Evolutionary conservation across 2,113 vertebrate genomes (phyloP), one percentile per base, ranked within the genome.

Genomic region (Aramus guarauna): DNA sequence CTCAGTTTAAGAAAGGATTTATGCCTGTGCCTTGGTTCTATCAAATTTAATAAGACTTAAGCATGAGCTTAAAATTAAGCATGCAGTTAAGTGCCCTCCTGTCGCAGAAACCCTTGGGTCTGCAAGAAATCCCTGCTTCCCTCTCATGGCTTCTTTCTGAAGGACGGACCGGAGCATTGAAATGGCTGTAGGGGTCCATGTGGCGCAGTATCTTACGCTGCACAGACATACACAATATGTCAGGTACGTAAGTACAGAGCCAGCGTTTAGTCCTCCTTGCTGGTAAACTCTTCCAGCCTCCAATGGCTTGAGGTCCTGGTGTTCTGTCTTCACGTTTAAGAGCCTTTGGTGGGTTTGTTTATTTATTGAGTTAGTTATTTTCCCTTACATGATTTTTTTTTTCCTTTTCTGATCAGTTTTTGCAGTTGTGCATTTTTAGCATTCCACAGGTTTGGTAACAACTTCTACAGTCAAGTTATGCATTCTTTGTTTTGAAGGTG

Each of bases 301-400:
- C 15, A 9, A 15, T 9, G 3, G 6, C 55, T 52, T 47, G 30
- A 60, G 9, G 12, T 73, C 43, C 53, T 85, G 4, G 4, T 18
- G 6, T 6, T 11, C 16, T 78, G 23, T 24, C 37, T 24, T 48
- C 24, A 8, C 53, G 27, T 66, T 77, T 77, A 67, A 68, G 26
- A 73, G 20, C 6, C 18, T 79, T 92, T 52, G 16, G 34, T 37
- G 16, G 17, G 34, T 34, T 26, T 19, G 4, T 59, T 52, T 55
- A 43, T 37, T n/a, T 17, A 17, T 34, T 53, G 0, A 9, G 36
- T 68, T 12, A 15, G 30, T 74, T 11, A 5, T 72, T 67, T 72
- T 39, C 12, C 12, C 21, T 8, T 36, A 23, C 3, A 2, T 9
- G 0, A 1, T 1, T 53, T 1, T 41, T 41, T 41, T 41, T 34